Conservation (phyloP, 2,888 invertebrate genomes). For the Cryptus armator region DNA sequence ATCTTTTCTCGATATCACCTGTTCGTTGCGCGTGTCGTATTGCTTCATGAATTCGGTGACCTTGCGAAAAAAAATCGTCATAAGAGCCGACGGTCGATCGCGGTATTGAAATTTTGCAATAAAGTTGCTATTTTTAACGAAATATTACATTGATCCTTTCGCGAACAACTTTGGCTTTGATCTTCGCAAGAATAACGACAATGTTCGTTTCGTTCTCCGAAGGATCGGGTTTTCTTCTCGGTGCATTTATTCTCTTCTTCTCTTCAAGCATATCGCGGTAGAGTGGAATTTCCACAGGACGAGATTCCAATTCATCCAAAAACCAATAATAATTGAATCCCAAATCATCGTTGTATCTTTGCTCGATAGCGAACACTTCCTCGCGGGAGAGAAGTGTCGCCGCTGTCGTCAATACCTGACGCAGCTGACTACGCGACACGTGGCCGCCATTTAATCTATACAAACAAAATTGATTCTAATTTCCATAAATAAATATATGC, state of each 20-base stretch:
- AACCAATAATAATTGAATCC: conserved; percentile 92
- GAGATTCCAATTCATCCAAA: conserved; percentile 88
- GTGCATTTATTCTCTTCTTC: conserved; percentile 83
- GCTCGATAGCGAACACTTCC: conserved; percentile 90
- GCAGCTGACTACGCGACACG: conserved; percentile 89
- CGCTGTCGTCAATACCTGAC: conserved; percentile 90
- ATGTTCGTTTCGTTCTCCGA: conserved; percentile 88
- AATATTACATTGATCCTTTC: conserved; percentile 86
- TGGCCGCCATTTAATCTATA: conserved; percentile 90
- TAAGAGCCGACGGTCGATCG: not conserved
- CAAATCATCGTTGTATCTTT: conserved; percentile 90
- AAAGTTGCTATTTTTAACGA: not conserved
- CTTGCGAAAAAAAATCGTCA: conserved; percentile 75
- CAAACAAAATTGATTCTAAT: not conserved
- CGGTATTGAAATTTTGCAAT: not conserved
- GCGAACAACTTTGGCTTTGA: conserved; percentile 90
- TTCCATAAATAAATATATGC: not conserved
- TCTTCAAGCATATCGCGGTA: conserved; percentile 83
- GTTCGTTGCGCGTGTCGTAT: conserved; percentile 89
- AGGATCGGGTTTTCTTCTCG: conserved; percentile 77
- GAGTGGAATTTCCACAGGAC: conserved; percentile 83
- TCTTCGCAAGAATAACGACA: conserved; percentile 90
- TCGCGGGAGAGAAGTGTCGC: conserved; percentile 89
- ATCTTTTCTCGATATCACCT: conserved; percentile 88
- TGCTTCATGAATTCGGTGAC: conserved; percentile 89